Evolutionary conservation across 2,888 invertebrate species (phyloP).

Genomic region (Galeopsomyia nigrocyanea): DNA sequence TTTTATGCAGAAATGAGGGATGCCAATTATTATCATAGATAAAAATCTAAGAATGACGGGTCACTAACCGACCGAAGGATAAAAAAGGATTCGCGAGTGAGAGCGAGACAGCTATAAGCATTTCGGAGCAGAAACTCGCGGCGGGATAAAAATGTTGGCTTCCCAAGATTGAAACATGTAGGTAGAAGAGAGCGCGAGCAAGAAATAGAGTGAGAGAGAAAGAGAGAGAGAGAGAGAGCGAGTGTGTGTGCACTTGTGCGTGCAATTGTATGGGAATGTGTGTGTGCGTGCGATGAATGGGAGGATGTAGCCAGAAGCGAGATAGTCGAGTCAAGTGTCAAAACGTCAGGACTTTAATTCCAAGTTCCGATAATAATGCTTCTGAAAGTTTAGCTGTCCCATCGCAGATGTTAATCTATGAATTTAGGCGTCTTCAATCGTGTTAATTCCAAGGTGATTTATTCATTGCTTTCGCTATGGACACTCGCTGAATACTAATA

Average conservation of each 20-base stretch:
- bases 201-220: too few species aligned
- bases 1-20: too few species aligned
- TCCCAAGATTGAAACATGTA: neutral
- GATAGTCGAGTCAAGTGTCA: constrained; percentile 13
- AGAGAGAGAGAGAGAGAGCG: too few species aligned
- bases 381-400: constrained; percentile 25
- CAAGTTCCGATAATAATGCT: constrained; percentile 26
- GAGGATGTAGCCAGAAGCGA: constrained; percentile 7
- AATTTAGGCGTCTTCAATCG: constrained; percentile 87
- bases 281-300: constrained; percentile 17
- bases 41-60: too few species aligned
- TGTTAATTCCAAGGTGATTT: constrained; percentile 81
- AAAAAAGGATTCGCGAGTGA: too few species aligned
- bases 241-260: neutral
- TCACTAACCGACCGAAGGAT: too few species aligned
- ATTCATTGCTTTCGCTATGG: neutral
- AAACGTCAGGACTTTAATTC: neutral
- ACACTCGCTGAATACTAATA: neutral
- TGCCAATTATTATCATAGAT: too few species aligned
- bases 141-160: neutral
- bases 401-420: constrained; percentile 71
- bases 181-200: too few species aligned
- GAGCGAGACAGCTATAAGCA: neutral
- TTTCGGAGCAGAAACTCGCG: neutral
- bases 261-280: neutral